A percentile compares a stretch with the other conserved stretches of the same genome.
Conservation (phyloP, 2,113 vertebrate genomes). For the Brachypteracias leptosomus region DNA sequence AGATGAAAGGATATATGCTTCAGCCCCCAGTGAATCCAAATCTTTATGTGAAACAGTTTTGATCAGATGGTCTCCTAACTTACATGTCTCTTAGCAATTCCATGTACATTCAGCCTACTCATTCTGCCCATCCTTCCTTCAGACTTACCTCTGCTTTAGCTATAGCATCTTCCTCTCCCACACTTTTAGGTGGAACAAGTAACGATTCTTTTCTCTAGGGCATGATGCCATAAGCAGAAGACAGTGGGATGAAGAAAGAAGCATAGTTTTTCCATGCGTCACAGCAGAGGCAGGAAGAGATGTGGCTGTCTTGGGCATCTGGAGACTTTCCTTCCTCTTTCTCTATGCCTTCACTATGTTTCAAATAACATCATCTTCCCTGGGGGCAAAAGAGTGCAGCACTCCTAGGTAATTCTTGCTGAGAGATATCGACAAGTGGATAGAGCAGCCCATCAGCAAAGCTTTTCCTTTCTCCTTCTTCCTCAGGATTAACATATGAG, state of each 20-base stretch:
- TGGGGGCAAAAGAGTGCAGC: background rate
- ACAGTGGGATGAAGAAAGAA: background rate
- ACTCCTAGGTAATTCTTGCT: background rate
- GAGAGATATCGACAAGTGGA: background rate
- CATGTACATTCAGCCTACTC: background rate
- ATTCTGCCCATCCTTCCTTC: background rate
- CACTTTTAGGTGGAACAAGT: background rate
- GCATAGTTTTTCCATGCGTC: background rate
- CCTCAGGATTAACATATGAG: background rate
- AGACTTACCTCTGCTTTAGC: background rate
- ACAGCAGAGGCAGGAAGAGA: background rate
- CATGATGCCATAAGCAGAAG: background rate
- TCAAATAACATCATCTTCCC: background rate
- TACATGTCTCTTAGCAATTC: background rate
- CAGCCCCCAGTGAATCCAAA: background rate
- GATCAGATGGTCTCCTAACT: background rate
- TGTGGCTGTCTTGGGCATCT: background rate
- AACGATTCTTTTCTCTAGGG: background rate
- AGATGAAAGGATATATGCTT: background rate
- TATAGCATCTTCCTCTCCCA: background rate
- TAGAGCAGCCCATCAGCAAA: background rate
- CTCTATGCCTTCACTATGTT: background rate
- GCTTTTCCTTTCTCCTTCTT: background rate
- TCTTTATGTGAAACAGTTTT: background rate
- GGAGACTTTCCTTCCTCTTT: background rate